Conservation (phyloP, 2,113 vertebrate species). For the Microcebus jonahi region DNA sequence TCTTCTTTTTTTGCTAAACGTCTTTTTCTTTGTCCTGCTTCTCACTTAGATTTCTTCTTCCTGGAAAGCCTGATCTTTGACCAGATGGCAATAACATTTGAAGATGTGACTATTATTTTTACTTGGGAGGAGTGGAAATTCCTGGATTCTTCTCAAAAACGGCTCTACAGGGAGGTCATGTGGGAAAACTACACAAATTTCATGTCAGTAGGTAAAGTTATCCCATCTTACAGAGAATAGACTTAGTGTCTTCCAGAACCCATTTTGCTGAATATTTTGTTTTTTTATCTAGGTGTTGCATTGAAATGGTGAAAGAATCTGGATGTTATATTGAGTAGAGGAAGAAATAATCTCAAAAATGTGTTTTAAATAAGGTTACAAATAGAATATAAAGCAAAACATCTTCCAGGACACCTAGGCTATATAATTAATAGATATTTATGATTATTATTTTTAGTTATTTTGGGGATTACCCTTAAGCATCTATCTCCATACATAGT, state of each 20-base stretch:
- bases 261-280: slow-evolving; percentile 31
- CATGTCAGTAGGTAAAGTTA: slow-evolving; percentile 70
- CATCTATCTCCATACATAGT: not conserved
- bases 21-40: not conserved
- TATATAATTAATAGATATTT: slow-evolving; percentile 15
- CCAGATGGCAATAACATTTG: slow-evolving; percentile 74
- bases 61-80: slow-evolving; percentile 47
- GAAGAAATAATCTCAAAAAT: slow-evolving; percentile 42
- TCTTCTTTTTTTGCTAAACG: not conserved
- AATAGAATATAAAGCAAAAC: slow-evolving; percentile 16
- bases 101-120: slow-evolving; percentile 77
- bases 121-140: slow-evolving; percentile 77
- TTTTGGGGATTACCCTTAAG: slow-evolving; percentile 2
- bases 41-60: slow-evolving; percentile 49
- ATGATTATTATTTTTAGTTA: not conserved
- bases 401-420: not conserved
- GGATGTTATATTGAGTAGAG: not conserved
- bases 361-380: slow-evolving; percentile 37
- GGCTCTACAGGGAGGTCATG: slow-evolving; percentile 76
- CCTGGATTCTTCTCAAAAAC: slow-evolving; percentile 68
- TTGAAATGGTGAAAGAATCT: not conserved
- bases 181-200: slow-evolving; percentile 79
- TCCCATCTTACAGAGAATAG: not conserved
- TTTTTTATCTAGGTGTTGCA: slow-evolving; percentile 15
- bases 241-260: not conserved